These are phyloP conservation scores for Sterrhoptilus dennistouni DNA, from an alignment of 2,113 vertebrate species.

Conservation along the genomic window DNA sequence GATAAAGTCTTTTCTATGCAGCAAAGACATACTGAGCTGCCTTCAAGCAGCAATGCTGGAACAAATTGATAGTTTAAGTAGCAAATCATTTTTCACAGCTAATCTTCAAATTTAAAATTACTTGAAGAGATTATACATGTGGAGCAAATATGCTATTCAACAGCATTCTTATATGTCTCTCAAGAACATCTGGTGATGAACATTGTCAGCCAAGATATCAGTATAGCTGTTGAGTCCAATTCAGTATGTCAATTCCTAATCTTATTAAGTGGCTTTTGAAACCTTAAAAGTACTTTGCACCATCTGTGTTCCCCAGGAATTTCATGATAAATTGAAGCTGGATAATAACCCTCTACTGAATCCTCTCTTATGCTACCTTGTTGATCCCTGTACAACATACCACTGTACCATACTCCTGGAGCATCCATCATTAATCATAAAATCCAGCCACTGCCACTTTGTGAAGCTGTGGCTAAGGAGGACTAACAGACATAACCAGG, in stretches of 20 bases:
- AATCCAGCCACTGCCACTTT: not conserved
- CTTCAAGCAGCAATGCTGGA: not conserved
- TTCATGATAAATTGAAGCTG: constrained; percentile 4
- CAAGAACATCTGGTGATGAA: constrained; percentile 36
- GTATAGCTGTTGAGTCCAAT: not conserved
- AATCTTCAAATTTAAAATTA: constrained; percentile 40
- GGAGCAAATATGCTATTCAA: not conserved
- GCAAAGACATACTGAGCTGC: not conserved
- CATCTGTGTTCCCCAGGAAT: constrained; percentile 18
- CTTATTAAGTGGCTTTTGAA: constrained; percentile 53
- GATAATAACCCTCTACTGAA: constrained; percentile 19
- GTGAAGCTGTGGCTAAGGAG: not conserved
- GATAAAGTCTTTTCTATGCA: not conserved
- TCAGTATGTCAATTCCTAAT: constrained; percentile 24
- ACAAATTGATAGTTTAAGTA: constrained; percentile 24
- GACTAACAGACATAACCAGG: not conserved
- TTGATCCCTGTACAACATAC: not conserved
- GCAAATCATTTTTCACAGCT: constrained; percentile 28
- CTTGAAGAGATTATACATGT: constrained; percentile 24
- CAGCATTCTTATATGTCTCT: not conserved
- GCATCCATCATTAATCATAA: not conserved
- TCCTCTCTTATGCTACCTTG: not conserved
- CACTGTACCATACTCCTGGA: not conserved
- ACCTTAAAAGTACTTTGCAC: not conserved
- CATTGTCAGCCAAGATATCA: not conserved